A percentile compares a stretch with the other conserved stretches of the same genome.
These are phyloP conservation scores for Limnodromus scolopaceus DNA, from an alignment of 2,797 vertebrate genomes.

Conservation along the genomic window DNA sequence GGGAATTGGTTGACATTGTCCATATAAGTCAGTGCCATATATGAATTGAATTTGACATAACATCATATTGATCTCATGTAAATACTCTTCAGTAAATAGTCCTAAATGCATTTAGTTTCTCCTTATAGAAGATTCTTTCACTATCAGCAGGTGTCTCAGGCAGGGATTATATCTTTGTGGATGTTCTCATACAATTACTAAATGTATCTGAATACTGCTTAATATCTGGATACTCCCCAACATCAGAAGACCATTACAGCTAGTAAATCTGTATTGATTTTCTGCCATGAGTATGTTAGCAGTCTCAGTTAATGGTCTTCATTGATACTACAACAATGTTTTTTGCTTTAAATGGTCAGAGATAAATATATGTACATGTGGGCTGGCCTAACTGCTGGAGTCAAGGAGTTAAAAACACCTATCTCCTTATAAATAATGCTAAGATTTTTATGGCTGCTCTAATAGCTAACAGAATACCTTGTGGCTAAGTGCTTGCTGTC, in stretches of 20 bases:
- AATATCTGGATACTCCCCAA: not conserved
- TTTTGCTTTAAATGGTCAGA: not conserved
- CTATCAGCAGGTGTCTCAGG: not conserved
- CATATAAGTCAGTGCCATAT: not conserved
- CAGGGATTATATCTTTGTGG: not conserved
- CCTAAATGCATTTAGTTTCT: not conserved
- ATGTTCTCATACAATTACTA: not conserved
- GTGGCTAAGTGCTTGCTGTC: not conserved
- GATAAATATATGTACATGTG: not conserved
- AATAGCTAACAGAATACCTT: not conserved
- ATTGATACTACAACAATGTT: not conserved
- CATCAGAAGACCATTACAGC: not conserved
- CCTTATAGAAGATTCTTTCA: not conserved
- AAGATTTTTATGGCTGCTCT: not conserved
- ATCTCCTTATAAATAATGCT: not conserved
- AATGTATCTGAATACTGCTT: not conserved
- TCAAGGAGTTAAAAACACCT: not conserved
- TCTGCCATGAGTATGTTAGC: not conserved
- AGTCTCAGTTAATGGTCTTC: not conserved
- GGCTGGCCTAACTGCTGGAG: not conserved
- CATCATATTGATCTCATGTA: not conserved
- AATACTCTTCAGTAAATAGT: not conserved
- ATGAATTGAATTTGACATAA: not conserved
- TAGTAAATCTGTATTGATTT: not conserved
- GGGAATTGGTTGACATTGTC: not conserved